Evolutionary conservation across 2,888 invertebrate species (phyloP), one percentile per base, ranked within the genome.

Genomic region (Arrhopalites spinosus): DNA sequence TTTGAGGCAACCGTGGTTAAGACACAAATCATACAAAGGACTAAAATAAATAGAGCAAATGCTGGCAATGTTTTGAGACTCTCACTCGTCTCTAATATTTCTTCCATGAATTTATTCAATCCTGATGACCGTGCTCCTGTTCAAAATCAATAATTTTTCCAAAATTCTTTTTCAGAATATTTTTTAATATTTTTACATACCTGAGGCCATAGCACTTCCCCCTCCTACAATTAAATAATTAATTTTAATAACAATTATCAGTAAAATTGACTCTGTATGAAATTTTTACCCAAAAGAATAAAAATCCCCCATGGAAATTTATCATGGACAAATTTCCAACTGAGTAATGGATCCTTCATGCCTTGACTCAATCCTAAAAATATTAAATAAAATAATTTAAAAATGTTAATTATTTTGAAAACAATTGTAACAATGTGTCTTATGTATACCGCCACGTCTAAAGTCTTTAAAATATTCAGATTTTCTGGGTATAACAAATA

Each of bases 1-100:
- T 96, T 96, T 45, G 93, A 92, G 0, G 95, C 93, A 84, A 96
- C 91, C 86, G 96, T 95, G 0, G 96, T 97, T 75, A 94, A 87
- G 81, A 91, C 88, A 81, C 94, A 92, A 0, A 94, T 92, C 63
- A 94, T 90, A 2, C 92, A 83, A 77, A 92, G 91, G 17, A 95
- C 90, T 3, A 94, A 90, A 30, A 94, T 85, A 75, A 95, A 87
- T 59, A 95, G 90, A 15, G 90, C 85, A 56, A 89, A 85, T 5
- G 89, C 87, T 0, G 82, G 81, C 13, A 81, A 69, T 1, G 78
- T 71, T 56, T 90, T 89, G 78, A 93, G 87, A 0, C 88, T 88
- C 15, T 89, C 86, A 2, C 95, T 87, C 0, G 89, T 90, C 63
- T 87, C 87, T 45, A 96, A 87, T 5, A 91, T 89, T 0, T 88